Conservation (phyloP, 2,888 invertebrate genomes). For the Tanypteryx hageni region DNA sequence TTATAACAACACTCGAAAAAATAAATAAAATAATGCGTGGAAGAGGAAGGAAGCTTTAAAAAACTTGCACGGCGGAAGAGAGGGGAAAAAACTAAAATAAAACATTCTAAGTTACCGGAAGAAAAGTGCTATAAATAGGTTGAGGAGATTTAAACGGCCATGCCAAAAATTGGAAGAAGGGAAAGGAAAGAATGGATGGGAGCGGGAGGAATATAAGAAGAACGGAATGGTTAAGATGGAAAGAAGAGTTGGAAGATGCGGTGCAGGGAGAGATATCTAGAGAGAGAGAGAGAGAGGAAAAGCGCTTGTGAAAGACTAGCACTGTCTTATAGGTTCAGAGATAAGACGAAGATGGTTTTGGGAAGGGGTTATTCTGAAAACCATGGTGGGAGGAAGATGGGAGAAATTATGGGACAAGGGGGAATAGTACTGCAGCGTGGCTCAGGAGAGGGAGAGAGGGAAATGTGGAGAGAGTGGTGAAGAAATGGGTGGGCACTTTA, state of each 20-base stretch:
- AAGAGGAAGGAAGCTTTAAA: background rate
- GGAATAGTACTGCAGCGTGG: slow-evolving; percentile 17
- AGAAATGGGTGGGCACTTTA: background rate
- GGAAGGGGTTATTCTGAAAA: background rate
- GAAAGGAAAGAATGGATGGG: background rate
- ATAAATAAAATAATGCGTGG: too few relatives aligned
- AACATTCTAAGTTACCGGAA: slow-evolving; percentile 12
- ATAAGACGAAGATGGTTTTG: slow-evolving; percentile 40
- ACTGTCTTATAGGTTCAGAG: slow-evolving; percentile 25
- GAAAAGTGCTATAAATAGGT: background rate
- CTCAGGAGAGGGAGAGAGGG: background rate
- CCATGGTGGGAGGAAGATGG: background rate
- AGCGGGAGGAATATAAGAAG: background rate
- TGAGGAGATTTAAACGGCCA: background rate
- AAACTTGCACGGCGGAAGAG: background rate
- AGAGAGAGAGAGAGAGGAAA: background rate
- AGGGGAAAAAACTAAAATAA: background rate
- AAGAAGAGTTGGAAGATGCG: background rate
- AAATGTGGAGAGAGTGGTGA: background rate
- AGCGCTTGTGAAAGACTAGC: slow-evolving; percentile 26
- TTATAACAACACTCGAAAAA: too few relatives aligned
- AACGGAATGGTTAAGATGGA: too few relatives aligned
- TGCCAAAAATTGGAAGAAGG: background rate
- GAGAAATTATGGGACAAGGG: slow-evolving; percentile 53
- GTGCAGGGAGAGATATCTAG: background rate